Evolutionary conservation across 2,113 vertebrate genomes (phyloP), one percentile per base, ranked within the genome.

Genomic region (Poeciliopsis occidentalis): DNA sequence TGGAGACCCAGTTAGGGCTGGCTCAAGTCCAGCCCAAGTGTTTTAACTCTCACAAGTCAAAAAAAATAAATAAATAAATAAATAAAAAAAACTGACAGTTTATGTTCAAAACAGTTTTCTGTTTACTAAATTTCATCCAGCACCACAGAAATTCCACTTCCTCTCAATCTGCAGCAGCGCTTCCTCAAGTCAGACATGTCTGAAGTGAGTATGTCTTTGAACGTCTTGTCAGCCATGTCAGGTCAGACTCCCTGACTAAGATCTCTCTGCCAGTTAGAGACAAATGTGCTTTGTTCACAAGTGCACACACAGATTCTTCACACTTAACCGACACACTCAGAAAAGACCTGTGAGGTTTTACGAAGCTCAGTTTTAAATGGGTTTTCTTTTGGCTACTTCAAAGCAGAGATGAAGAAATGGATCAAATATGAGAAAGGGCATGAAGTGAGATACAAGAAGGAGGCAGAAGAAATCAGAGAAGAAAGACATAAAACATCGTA

Each of bases 321-420:
- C 34, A 70, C 30, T 67, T 11, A 71, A 57, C 30, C 1, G 39
- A 63, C 60, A 60, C 41, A 67, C 64, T 34, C n/a, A 64, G 57
- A 51, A 68, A 83, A 78, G 75, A 60, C 30, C 67, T 65, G 61
- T 84, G 31, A 57, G 75, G 63, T 62, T 70, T 64, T 51, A 57
- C 39, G 51, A 67, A 81, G 75, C 71, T 79, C 29, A 41, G 34
- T 81, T 79, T 85, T 79, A 85, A 80, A 54, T 78, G 73, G 81
- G 60, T 65, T 57, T 60, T 67, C 61, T 76, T 78, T 67, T 88
- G 86, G 87, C 85, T 87, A 89, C 71, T 85, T 88, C 86, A 87
- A 90, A 88, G 74, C 67, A 26, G 47, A 77, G 71, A 78, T 82
- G 82, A 78, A 73, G 66, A 68, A 79, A 70, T 60, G 69, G 80